Evolutionary conservation across 2,797 vertebrate species (phyloP).

Genomic region (Anableps anableps): DNA sequence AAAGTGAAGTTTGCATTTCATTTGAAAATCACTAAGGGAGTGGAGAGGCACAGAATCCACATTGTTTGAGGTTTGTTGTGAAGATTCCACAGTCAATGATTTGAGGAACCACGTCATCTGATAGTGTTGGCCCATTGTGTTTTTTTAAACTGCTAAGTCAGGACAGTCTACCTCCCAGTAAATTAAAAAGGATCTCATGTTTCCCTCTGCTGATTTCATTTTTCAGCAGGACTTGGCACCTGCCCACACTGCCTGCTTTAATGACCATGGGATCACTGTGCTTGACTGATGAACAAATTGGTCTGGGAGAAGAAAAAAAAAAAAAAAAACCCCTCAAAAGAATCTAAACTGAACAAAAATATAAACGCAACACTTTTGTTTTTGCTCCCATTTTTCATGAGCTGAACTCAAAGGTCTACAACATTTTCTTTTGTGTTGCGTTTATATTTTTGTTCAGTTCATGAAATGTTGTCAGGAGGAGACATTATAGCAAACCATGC

Average conservation of each 20-base stretch:
- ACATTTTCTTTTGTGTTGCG: no score
- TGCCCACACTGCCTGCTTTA: background rate
- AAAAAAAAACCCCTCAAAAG: background rate
- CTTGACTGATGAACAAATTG: background rate
- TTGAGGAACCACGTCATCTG: background rate
- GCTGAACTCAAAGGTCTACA: no score
- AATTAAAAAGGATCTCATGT: background rate
- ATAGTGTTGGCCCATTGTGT: background rate
- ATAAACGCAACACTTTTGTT: no score
- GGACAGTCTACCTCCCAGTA: background rate
- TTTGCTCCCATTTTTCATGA: no score
- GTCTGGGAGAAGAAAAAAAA: background rate
- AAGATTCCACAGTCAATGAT: background rate
- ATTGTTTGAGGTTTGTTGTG: no score
- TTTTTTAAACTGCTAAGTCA: background rate
- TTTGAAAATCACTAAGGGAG: background rate
- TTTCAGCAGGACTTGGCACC: background rate
- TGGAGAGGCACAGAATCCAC: no score
- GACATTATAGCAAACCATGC: background rate
- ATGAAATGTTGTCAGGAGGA: background rate
- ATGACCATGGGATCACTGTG: background rate
- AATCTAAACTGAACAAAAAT: no score
- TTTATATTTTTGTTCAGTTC: no score
- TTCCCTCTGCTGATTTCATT: background rate
- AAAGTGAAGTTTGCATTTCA: background rate